Evolutionary conservation across 2,113 vertebrate genomes (phyloP).

Genomic region (Sitta europaea): DNA sequence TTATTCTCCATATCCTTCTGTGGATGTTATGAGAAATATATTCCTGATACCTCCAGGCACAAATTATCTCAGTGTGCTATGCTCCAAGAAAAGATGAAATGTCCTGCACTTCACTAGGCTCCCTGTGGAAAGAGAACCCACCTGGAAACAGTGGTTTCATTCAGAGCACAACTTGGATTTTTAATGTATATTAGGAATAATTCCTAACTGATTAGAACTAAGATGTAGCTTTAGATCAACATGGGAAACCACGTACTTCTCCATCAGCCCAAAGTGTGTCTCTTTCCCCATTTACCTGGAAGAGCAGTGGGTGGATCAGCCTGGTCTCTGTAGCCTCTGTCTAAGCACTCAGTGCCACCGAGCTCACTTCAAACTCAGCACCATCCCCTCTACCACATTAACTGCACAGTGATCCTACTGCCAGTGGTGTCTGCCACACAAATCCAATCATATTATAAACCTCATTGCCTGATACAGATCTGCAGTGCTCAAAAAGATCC

Average conservation of each 20-base stretch:
- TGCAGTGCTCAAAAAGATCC: neutral
- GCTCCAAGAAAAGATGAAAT: neutral
- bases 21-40: neutral
- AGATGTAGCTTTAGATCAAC: neutral
- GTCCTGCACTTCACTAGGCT: neutral
- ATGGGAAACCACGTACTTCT: accelerated
- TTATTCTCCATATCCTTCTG: neutral
- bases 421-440: neutral
- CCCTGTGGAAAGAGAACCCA: neutral
- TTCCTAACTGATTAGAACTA: neutral
- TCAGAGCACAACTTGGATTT: neutral
- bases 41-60: neutral
- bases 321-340: neutral
- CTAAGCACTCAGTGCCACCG: neutral
- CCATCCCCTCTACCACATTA: neutral
- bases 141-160: neutral
- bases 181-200: neutral
- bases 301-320: neutral
- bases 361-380: neutral
- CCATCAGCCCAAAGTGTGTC: neutral
- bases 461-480: neutral
- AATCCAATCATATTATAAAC: neutral
- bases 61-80: neutral
- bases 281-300: neutral
- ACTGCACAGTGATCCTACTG: accelerated